Evolutionary conservation across 2,888 invertebrate genomes (phyloP), one percentile per base, ranked within the genome.

Genomic region (Trichopoda pennipes): DNA sequence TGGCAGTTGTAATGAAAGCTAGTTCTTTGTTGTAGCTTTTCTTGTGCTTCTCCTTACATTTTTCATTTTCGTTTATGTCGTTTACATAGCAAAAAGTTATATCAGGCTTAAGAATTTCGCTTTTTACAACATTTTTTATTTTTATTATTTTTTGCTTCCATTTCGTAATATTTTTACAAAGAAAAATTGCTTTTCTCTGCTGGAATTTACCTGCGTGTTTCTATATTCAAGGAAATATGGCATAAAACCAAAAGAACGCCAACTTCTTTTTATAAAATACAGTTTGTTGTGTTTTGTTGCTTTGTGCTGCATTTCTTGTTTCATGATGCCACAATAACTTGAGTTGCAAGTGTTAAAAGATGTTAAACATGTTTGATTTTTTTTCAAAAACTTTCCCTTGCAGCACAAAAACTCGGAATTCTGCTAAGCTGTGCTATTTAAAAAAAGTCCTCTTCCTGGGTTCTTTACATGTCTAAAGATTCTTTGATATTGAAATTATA

Each of bases 401-500:
- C 28, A 44, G 32, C 42, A 72, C 42, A 64, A 60, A 58, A 66
- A 60, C 47, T 47, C 17, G 35, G 6, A n/a, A 35, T 44, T 35
- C 35, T n/a, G 66, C 44, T 60, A 64, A 78, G 66, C 64, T 72
- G 58, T 51, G 72, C 66, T 35, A 35, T 60, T 75, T 64, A 53
- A 14, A 72, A 72, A 51, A 14, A 42, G 16, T 28, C 0, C 19
- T 23, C 12, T 49, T 42, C 10, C 19, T 14, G 38, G 49, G 42
- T 69, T 63, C 63, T 19, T 23, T 63, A 32, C 23, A 1, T 21
- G 19, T 42, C 0, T 44, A 19, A 60, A 79, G 60, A 38, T 42
- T 28, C 79, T 80, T 74, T 80, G 79, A 74, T 73, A 80, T 80
- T 80, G 79, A 80, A 80, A 80, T 80, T 79, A 49, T 66, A 49